Percentiles rank a stretch among this genome's conserved stretches.
These are phyloP conservation scores for Coenonympha glycerion DNA, from an alignment of 2,888 invertebrate genomes.

Conservation along the genomic window DNA sequence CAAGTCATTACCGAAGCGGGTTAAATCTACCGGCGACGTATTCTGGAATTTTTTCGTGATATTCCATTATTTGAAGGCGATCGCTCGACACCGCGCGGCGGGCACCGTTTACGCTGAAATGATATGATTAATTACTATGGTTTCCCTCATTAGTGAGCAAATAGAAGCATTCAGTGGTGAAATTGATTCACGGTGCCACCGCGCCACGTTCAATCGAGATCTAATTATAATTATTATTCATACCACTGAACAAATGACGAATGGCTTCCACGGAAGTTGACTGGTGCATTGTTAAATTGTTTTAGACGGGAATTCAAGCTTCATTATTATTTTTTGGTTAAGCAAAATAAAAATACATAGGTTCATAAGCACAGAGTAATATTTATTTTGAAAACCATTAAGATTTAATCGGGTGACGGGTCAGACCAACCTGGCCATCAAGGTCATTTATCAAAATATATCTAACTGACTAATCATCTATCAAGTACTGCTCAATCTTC, in stretches of 20 bases:
- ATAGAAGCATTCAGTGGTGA: slow-evolving; percentile 69
- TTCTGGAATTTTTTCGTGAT: slow-evolving; percentile 63
- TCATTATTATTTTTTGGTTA: too few relatives aligned
- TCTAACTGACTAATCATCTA: too few relatives aligned
- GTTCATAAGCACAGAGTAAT: too few relatives aligned
- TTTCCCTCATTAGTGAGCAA: slow-evolving; percentile 71
- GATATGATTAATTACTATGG: slow-evolving; percentile 74
- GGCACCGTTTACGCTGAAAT: slow-evolving; percentile 67
- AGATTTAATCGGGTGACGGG: too few relatives aligned
- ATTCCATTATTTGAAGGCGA: slow-evolving; percentile 67
- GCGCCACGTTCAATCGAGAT: slow-evolving; percentile 55
- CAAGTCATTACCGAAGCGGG: slow-evolving; percentile 73
- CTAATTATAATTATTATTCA: slow-evolving; percentile 68
- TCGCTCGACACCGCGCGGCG: slow-evolving; percentile 53
- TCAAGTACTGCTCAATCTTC: too few relatives aligned
- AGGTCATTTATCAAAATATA: too few relatives aligned
- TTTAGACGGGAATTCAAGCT: slow-evolving; percentile 14
- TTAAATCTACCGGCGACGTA: slow-evolving; percentile 65
- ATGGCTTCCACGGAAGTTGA: slow-evolving; percentile 29
- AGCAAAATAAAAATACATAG: too few relatives aligned
- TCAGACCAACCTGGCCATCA: too few relatives aligned
- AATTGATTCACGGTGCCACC: slow-evolving; percentile 65
- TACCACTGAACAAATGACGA: slow-evolving; percentile 41
- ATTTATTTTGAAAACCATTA: too few relatives aligned
- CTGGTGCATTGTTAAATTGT: slow-evolving; percentile 22